Percentiles rank a stretch among this genome's conserved stretches.
Conservation (phyloP, 2,113 vertebrate species). For the Sylvia atricapilla region DNA sequence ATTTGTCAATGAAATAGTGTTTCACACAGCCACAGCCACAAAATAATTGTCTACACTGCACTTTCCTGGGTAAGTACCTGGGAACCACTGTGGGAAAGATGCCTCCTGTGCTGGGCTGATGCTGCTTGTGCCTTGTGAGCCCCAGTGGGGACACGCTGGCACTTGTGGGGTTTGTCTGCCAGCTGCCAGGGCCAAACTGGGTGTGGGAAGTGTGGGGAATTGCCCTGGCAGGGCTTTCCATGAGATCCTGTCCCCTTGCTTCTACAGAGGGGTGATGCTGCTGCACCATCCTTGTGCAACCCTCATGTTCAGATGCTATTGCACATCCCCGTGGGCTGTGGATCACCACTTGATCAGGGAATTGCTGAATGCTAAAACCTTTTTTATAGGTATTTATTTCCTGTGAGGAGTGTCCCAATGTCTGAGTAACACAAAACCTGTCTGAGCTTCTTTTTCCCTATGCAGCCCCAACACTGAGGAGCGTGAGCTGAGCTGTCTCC, state of each 20-base stretch:
- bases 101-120: background rate
- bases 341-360: background rate
- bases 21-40: background rate
- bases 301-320: rapidly evolving
- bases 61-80: background rate
- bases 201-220: rapidly evolving
- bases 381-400: background rate
- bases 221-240: rapidly evolving
- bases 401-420: background rate
- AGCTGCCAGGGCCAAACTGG: background rate
- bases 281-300: rapidly evolving
- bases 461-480: background rate
- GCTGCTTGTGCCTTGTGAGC: background rate
- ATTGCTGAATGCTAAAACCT: background rate
- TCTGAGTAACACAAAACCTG: background rate
- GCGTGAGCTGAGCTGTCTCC: background rate
- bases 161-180: background rate
- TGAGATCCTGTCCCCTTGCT: rapidly evolving
- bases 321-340: rapidly evolving
- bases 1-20: background rate
- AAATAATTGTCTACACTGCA: background rate
- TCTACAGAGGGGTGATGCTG: background rate
- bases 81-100: background rate
- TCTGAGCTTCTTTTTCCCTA: rapidly evolving
- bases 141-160: rapidly evolving